Conservation (phyloP, 2,797 vertebrate species). For the Oreochromis mossambicus region DNA sequence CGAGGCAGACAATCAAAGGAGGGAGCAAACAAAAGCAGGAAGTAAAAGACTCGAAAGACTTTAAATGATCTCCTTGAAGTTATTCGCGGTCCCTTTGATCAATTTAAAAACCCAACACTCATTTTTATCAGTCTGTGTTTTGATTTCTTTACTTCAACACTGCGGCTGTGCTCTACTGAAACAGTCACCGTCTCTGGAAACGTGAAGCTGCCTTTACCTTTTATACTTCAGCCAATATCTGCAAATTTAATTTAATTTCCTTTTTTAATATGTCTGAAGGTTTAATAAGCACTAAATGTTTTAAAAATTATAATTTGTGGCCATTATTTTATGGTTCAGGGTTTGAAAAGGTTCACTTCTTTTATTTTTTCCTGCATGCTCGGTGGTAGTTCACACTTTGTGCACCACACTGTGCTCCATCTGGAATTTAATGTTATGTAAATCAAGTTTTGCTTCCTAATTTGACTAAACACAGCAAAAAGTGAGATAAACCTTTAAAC, state of each 20-base stretch:
- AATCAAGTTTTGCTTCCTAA: not conserved
- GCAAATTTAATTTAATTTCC: rapidly evolving
- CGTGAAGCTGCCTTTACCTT: not conserved
- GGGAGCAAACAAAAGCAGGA: not conserved
- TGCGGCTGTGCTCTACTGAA: not conserved
- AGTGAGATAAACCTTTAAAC: not conserved
- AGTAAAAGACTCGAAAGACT: not conserved
- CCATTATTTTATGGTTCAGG: not conserved
- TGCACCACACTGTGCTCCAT: not conserved
- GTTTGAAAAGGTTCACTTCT: not conserved
- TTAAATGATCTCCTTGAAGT: not conserved
- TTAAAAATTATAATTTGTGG: rapidly evolving
- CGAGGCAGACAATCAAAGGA: not conserved
- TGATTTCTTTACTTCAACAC: not conserved
- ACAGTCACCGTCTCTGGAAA: not conserved
- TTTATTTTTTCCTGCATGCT: not conserved
- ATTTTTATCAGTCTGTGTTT: not conserved
- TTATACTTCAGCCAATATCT: not conserved
- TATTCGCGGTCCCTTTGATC: not conserved
- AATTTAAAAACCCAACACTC: not conserved
- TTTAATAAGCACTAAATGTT: not conserved
- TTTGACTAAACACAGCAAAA: not conserved
- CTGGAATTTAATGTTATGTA: not conserved
- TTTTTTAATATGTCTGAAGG: not conserved
- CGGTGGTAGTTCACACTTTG: not conserved